Percentiles rank a stretch among this genome's conserved stretches.
These are phyloP conservation scores for Clarias platycephalus DNA, from an alignment of 2,797 vertebrate species.

Conservation along the genomic window DNA sequence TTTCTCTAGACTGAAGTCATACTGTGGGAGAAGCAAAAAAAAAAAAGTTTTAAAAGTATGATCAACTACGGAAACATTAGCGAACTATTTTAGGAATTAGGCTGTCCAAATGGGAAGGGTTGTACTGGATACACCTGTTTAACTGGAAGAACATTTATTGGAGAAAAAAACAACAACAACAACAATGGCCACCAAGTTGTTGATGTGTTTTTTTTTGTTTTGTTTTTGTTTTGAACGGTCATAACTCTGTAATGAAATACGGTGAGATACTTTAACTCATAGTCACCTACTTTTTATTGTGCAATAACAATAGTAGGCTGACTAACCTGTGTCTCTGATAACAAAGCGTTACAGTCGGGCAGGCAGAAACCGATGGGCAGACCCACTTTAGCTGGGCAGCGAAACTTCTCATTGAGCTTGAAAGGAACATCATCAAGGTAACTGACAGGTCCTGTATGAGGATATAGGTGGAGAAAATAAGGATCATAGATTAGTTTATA, in stretches of 20 bases:
- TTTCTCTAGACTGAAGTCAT: conserved; percentile 94
- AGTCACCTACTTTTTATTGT: not conserved
- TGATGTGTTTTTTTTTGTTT: not conserved
- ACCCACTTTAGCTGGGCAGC: conserved; percentile 92
- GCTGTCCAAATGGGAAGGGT: not conserved
- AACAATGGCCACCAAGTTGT: not conserved
- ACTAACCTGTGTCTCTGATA: conserved; percentile 83
- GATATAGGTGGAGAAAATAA: not conserved
- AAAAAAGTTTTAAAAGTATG: not conserved
- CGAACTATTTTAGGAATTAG: not conserved
- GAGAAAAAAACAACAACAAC: not conserved
- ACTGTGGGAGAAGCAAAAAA: conserved; percentile 70
- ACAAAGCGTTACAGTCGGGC: conserved; percentile 79
- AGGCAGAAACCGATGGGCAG: conserved; percentile 90
- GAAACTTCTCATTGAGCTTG: conserved; percentile 95
- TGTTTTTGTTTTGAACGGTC: not conserved
- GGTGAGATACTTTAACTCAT: not conserved
- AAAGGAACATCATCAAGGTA: conserved; percentile 98
- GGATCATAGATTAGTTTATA: not conserved
- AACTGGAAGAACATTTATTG: not conserved
- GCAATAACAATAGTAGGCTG: not conserved
- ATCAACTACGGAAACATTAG: not conserved
- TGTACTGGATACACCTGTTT: not conserved
- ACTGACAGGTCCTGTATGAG: conserved; percentile 84
- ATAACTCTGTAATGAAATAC: not conserved